Evolutionary conservation across 2,797 vertebrate species (phyloP).

Genomic region (Macroramphosus scolopax): DNA sequence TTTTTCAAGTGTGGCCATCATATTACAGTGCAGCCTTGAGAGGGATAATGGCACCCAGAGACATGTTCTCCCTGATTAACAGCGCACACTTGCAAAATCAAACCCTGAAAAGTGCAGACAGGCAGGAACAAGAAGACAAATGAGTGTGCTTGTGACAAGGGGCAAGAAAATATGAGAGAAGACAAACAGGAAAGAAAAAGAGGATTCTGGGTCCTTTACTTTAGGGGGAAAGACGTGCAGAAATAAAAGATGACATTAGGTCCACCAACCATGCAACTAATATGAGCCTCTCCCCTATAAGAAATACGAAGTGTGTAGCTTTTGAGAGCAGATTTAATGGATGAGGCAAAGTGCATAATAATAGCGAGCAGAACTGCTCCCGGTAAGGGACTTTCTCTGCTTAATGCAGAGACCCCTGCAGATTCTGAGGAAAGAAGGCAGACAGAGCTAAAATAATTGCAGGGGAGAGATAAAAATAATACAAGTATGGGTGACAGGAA

Average conservation of each 20-base stretch:
- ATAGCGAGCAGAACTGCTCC: conserved; percentile 16
- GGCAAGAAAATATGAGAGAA: neutral
- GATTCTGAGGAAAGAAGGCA: conserved; percentile 16
- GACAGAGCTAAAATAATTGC: conserved; percentile 1
- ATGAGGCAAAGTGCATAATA: conserved; percentile 26
- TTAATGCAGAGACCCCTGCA: conserved; percentile 15
- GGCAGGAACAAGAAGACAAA: conserved; percentile 4
- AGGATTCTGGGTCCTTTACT: neutral
- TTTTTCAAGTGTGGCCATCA: conserved; percentile 29
- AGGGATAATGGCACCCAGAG: conserved; percentile 47
- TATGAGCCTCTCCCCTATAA: neutral
- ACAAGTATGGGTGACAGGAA: neutral
- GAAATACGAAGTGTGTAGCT: conserved; percentile 6
- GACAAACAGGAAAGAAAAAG: neutral
- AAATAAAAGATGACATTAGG: neutral
- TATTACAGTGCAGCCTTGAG: conserved; percentile 42
- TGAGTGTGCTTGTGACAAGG: neutral
- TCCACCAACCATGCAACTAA: neutral
- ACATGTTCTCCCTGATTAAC: conserved; percentile 38
- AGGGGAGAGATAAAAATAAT: conserved; percentile 10
- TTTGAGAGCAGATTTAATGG: conserved; percentile 35
- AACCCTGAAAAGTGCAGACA: conserved; percentile 8
- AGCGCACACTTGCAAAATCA: no score
- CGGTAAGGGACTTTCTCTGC: conserved; percentile 4
- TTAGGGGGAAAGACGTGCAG: neutral